Base-by-base conservation (phyloP, 1,140 invertebrate species). In the Ptiloglossa arizonensis region DNA sequence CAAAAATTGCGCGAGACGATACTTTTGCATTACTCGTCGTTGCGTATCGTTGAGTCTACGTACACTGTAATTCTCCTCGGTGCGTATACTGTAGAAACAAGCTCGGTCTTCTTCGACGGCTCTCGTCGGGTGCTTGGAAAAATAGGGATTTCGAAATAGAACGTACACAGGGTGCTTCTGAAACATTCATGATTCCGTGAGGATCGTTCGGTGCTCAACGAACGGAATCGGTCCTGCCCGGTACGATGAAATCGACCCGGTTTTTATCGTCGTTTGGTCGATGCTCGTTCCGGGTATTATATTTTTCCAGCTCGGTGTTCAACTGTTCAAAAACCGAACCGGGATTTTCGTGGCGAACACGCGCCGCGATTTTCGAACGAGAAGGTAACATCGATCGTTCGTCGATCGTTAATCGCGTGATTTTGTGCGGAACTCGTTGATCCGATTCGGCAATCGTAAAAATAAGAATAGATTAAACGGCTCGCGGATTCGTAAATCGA, bases 1-100 rank as follows among this genome's bases (percentile, higher is more conserved):
- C n/a, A n/a, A n/a, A n/a, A n/a, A n/a, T n/a, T n/a, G n/a, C n/a
- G n/a, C n/a, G n/a, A n/a, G n/a, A n/a, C n/a, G n/a, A n/a, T n/a
- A n/a, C n/a, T n/a, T n/a, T n/a, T n/a, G n/a, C n/a, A n/a, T n/a
- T n/a, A n/a, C n/a, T n/a, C n/a, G n/a, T n/a, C 50, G 29, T 27
- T 11, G n/a, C 32, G 46, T 72, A 6, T 48, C 78, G 56, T 66
- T 60, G 54, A 81, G 52, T 54, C 44, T 63, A 19, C n/a, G n/a
- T n/a, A n/a, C n/a, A n/a, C 52, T 22, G 67, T 77, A 66, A 77
- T 77, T 81, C 62, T 44, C 67, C 27, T 17, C 22, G 44, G 48
- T 81, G 77, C 66, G 19, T 29, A 71, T 67, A 60, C 66, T 60
- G 19, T 48, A 62, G 72, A 81, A 68, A 78, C 79, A 77, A 67